Conservation (phyloP, 2,113 vertebrate genomes). For the crab-eating macaque (Macaca fascicularis) region DNA sequence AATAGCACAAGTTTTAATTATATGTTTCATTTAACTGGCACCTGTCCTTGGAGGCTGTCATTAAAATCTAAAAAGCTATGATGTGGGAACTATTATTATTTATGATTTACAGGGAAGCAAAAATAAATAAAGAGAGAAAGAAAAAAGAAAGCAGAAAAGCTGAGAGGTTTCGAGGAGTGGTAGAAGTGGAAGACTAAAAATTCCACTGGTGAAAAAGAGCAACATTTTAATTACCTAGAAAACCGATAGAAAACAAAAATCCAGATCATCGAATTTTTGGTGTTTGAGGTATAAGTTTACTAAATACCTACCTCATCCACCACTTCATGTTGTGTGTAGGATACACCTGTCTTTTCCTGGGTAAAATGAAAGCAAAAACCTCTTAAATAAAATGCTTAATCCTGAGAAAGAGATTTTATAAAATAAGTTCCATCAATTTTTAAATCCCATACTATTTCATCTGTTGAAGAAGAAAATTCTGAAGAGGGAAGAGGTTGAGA, state of each 20-base stretch:
- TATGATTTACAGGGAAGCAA: conserved; percentile 59
- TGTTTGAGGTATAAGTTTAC: not conserved
- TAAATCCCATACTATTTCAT: not conserved
- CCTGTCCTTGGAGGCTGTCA: conserved; percentile 75
- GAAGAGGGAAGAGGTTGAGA: not conserved
- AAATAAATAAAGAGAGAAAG: conserved; percentile 65
- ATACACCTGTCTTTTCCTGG: not conserved
- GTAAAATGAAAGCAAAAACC: not conserved
- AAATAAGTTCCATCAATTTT: not conserved
- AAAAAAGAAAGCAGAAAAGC: not conserved
- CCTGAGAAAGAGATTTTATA: not conserved
- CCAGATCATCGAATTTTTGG: not conserved
- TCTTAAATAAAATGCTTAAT: not conserved
- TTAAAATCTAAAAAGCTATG: conserved; percentile 74
- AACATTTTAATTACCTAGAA: not conserved
- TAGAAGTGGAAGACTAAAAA: not conserved
- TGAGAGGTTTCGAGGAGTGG: not conserved
- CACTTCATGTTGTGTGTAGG: not conserved
- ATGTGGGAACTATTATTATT: conserved; percentile 74
- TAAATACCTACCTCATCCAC: not conserved
- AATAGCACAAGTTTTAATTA: conserved; percentile 78
- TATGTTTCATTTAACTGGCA: conserved; percentile 77
- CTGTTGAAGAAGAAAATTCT: not conserved
- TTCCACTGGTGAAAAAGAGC: not conserved
- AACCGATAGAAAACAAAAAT: not conserved